Evolutionary conservation across 2,113 vertebrate species (phyloP).

Genomic region (Numida meleagris): DNA sequence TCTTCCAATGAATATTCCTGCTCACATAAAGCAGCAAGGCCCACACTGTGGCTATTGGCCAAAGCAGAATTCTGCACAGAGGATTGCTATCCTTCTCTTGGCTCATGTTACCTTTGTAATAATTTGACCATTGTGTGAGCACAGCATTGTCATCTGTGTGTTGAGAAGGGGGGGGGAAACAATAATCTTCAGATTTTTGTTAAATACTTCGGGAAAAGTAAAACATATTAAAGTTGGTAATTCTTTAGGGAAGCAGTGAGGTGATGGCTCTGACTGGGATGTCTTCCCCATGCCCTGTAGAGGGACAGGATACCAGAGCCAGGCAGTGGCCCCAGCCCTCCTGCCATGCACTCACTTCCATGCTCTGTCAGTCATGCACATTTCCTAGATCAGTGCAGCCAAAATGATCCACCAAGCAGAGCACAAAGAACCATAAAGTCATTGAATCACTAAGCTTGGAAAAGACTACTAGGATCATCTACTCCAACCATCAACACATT

Average conservation of each 20-base stretch:
- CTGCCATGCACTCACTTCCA: background rate
- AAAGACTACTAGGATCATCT: no score
- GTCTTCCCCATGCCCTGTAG: background rate
- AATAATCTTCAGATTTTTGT: background rate
- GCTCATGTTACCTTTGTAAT: background rate
- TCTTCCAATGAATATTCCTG: background rate
- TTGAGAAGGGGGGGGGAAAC: background rate
- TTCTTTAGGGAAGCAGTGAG: background rate
- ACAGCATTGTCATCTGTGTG: background rate
- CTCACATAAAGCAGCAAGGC: background rate
- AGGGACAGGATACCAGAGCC: background rate
- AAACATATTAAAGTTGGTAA: background rate
- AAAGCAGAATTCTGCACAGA: background rate
- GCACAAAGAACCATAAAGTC: rapidly evolving
- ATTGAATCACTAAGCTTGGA: no score
- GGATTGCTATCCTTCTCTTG: background rate
- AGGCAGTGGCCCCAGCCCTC: background rate
- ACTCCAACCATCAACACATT: no score
- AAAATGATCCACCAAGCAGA: background rate
- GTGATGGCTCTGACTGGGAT: background rate
- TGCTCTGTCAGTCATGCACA: background rate
- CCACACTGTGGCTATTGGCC: background rate
- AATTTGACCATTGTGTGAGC: background rate
- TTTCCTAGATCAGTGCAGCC: background rate
- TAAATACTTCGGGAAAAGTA: background rate